Evolutionary conservation across 2,797 vertebrate species (phyloP), one percentile per base, ranked within the genome.

Genomic region (Thamnophis elegans): DNA sequence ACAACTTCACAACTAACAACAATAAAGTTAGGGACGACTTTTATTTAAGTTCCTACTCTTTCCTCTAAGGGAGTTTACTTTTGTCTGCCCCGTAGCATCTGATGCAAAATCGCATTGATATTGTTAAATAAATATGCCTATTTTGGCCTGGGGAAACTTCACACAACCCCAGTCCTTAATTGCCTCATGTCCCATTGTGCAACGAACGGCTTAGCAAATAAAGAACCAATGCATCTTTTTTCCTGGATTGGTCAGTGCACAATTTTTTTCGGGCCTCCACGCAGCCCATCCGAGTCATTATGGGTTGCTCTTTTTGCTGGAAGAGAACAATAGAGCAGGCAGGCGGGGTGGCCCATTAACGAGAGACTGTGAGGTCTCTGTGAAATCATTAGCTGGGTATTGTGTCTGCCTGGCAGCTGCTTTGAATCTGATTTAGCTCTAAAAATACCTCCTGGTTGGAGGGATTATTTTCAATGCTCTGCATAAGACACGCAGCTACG

Each of bases 361-460:
- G 60, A 92, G 95, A 97, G 94, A 96, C 96, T 96, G 94, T 94
- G 91, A 95, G 95, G 95, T 95, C 94, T 91, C 94, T 14, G 92
- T 95, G 95, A 96, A 97, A 95, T 97, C 96, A 97, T 97, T 96
- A 97, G 95, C 95, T 95, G 93, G 92, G 95, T 97, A 96, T 97
- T 97, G 95, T 97, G 95, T 59, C 96, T 93, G 95, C 88, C 92
- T 95, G 95, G 96, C 96, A 95, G 92, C 62, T 58, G 94, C 95
- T 90, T 87, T 89, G 88, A 95, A 94, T 96, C 92, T 82, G 73
- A 22, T 82, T 92, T 92, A 88, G 93, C 95, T 95, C 95, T 96
- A 96, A 97, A 97, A 97, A 97, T 97, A 97, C 55, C 93, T 87
- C 82, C 73, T 56, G 53, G 94, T 56, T 60, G 93, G 95, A 96